Percentiles rank a stretch among this genome's conserved stretches.
phyloP scores from a whole-genome alignment of 2,888 invertebrate genomes.

The Pristionchus maxplancki region DNA sequence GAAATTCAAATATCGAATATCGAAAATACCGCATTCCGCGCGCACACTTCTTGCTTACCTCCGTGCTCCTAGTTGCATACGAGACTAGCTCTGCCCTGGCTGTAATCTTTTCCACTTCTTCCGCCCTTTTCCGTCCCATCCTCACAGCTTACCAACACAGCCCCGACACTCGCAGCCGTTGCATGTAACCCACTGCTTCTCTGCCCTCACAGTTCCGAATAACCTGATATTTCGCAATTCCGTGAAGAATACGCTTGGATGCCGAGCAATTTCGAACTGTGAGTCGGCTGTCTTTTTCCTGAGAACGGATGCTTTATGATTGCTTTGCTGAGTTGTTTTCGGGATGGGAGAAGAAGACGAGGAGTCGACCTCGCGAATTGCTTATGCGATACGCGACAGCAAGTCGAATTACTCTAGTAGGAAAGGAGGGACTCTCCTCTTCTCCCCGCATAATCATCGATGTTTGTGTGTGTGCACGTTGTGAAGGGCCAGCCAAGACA shows the following conservation, averaged over 20 bases:
- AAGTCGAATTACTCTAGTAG: constrained; percentile 12
- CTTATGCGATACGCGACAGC: constrained; percentile 10
- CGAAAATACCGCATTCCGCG: not conserved
- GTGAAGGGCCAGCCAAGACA: not conserved
- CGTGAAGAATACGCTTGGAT: not conserved
- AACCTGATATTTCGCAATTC: not conserved
- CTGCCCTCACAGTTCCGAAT: not conserved
- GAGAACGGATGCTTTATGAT: constrained; percentile 4
- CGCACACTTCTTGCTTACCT: not conserved
- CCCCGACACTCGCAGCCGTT: not conserved
- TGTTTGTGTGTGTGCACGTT: not conserved
- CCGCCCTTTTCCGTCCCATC: not conserved
- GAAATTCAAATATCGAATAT: not conserved
- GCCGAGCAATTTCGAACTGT: not conserved
- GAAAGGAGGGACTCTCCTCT: not conserved
- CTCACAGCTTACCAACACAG: not conserved
- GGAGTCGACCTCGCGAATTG: constrained; percentile 23
- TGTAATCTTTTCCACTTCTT: constrained; percentile 6
- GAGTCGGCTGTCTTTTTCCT: not conserved
- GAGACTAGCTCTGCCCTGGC: constrained; percentile 23
- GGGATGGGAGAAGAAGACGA: not conserved
- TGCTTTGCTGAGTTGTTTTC: constrained; percentile 16
- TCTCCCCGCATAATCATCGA: not conserved
- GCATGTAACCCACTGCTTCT: not conserved
- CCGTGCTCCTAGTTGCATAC: not conserved